Percentiles rank a stretch among this genome's conserved stretches.
Evolutionary conservation across 2,888 invertebrate genomes (phyloP).

Genomic region (Callinectes sapidus): DNA sequence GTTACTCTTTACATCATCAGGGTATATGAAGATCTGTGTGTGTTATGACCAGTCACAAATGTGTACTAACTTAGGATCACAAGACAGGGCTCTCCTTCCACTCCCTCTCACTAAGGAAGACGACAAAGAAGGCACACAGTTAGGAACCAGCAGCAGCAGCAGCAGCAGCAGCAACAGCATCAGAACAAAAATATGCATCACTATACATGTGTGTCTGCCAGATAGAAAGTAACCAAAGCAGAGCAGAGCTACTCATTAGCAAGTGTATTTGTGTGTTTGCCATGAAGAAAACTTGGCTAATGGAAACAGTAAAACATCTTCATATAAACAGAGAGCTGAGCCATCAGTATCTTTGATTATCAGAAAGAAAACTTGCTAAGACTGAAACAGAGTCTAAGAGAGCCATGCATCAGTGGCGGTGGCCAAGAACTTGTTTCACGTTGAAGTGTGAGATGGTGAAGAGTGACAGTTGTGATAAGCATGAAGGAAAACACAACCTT

Average conservation of each 20-base stretch:
- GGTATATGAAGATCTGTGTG: neutral
- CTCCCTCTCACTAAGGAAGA: constrained; percentile 6
- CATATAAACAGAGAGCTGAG: neutral
- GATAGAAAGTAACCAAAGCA: too few relatives aligned
- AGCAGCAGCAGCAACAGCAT: neutral
- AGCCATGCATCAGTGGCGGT: too few relatives aligned
- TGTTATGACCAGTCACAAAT: neutral
- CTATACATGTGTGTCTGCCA: too few relatives aligned
- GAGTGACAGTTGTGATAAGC: too few relatives aligned
- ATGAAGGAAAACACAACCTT: too few relatives aligned
- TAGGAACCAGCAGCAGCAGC: neutral
- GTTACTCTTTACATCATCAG: constrained; percentile 28
- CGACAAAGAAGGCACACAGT: neutral
- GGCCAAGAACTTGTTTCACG: too few relatives aligned
- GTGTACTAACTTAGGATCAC: neutral
- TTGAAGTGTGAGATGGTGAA: too few relatives aligned
- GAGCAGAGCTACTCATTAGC: too few relatives aligned
- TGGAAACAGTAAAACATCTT: too few relatives aligned
- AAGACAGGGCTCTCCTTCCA: neutral
- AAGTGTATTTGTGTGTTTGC: neutral
- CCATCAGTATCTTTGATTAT: neutral
- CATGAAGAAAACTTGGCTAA: neutral
- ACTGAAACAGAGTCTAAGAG: too few relatives aligned
- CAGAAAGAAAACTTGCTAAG: neutral
- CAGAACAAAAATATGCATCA: neutral